Percentiles rank a stretch among this genome's conserved stretches.
phyloP scores from a whole-genome alignment of 2,797 vertebrate genomes.

The Eleutherodactylus coqui region DNA sequence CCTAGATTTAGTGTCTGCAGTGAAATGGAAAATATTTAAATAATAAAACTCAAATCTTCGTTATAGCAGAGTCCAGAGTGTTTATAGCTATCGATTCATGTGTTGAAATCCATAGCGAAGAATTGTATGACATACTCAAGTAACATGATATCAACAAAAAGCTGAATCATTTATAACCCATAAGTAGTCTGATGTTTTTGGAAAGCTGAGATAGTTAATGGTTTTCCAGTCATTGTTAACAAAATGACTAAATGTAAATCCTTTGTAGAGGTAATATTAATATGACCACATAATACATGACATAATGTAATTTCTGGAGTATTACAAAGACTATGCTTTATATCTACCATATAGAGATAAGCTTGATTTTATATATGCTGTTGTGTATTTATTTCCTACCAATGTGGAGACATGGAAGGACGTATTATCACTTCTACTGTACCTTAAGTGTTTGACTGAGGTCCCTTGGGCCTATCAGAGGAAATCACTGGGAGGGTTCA shows the following conservation, averaged over 20 bases:
- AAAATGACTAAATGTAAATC: neutral
- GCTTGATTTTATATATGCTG: neutral
- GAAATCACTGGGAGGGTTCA: no score
- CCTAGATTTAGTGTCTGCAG: conserved; percentile 4
- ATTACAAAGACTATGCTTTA: neutral
- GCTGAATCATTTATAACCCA: conserved; percentile 32
- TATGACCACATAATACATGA: neutral
- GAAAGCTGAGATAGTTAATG: conserved; percentile 27
- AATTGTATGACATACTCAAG: conserved; percentile 21
- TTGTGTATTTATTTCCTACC: no score
- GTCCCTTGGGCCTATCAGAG: no score
- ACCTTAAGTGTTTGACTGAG: no score
- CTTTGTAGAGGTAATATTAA: neutral
- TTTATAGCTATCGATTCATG: conserved; percentile 33
- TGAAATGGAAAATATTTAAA: conserved; percentile 12
- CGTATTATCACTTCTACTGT: neutral
- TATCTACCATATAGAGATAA: neutral
- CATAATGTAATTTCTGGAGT: neutral
- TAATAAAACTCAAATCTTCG: conserved; percentile 21
- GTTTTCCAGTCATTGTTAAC: conserved; percentile 17
- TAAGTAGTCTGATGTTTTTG: conserved; percentile 29
- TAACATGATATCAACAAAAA: conserved; percentile 32
- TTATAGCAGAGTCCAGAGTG: conserved; percentile 8
- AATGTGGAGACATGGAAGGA: neutral
- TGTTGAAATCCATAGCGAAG: neutral